A percentile compares a stretch with the other conserved stretches of the same genome.
Conservation (phyloP, 2,113 vertebrate genomes). For the Leucopsar rothschildi region DNA sequence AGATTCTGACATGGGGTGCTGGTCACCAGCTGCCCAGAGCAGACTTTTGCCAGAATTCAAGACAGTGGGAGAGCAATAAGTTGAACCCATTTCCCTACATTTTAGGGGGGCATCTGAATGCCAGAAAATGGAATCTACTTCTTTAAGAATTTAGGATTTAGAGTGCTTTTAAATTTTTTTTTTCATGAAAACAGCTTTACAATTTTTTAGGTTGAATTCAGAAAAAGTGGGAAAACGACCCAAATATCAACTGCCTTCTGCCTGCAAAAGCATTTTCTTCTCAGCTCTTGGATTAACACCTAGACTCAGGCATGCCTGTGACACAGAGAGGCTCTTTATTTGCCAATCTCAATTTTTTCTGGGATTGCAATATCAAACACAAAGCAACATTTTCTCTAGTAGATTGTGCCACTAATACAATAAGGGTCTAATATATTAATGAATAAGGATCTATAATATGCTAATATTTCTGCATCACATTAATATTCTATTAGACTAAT, state of each 20-base stretch:
- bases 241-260: background rate
- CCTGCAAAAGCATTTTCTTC: background rate
- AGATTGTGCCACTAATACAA: constrained; percentile 44
- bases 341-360: background rate
- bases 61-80: accelerated
- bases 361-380: constrained; percentile 2
- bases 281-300: background rate
- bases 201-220: background rate
- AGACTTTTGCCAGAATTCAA: background rate
- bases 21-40: background rate
- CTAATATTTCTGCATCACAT: constrained; percentile 57
- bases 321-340: background rate
- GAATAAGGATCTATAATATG: constrained; percentile 63
- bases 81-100: background rate
- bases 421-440: constrained; percentile 60
- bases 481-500: constrained; percentile 69
- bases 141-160: background rate
- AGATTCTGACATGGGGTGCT: background rate
- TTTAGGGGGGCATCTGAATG: background rate
- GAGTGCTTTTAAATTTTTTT: background rate
- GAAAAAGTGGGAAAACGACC: background rate
- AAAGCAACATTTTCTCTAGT: constrained; percentile 44
- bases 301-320: background rate
- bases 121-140: background rate
- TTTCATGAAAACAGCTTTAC: background rate